Evolutionary conservation across 2,888 invertebrate species (phyloP), one percentile per base, ranked within the genome.

Genomic region (Acanthococcus lagerstroemiae): DNA sequence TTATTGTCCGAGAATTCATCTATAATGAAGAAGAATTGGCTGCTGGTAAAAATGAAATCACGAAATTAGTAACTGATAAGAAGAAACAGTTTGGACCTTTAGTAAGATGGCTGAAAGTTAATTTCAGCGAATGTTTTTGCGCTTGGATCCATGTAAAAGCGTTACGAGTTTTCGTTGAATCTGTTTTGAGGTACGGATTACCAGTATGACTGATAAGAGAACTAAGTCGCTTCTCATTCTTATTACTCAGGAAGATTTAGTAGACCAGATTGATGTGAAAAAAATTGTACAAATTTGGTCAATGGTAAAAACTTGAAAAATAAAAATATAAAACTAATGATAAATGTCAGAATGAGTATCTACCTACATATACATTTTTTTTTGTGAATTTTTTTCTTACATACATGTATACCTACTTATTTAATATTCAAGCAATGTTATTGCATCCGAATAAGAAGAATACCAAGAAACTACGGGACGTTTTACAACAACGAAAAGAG

Each of bases 101-200:
- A 71, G 95, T 99, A 69, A 84, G 96, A 76, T 99, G 99, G 97
- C 78, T 99, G 76, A 97, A 97, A 80, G 95, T 99, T 70, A 99
- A 99, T 81, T 99, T 99, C 81, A 95, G 96, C 71, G 99, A 99
- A 81, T 90, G 94, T 72, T 99, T 99, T 81, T 94, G 95, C 75
- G 97, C 97, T 70, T 94, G 95, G 92, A 89, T 97, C 72, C 99
- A 99, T 77, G 95, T 99, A 0, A 99, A 99, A 79, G 97, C 97
- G 17, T 81, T 99, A 65, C 82, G 99, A 67, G 95, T 99, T 3
- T 99, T 99, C 79, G 97, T 99, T 17, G 99, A 99, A 80, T 99
- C 97, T 48, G 99, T 99, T 57, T 82, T 99, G 65, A 89, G 97
- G 93, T 95, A 77, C n/a, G n/a, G n/a, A n/a, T n/a, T n/a, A n/a